Evolutionary conservation across 2,888 invertebrate species (phyloP).

Genomic region (Tridacna gigas): DNA sequence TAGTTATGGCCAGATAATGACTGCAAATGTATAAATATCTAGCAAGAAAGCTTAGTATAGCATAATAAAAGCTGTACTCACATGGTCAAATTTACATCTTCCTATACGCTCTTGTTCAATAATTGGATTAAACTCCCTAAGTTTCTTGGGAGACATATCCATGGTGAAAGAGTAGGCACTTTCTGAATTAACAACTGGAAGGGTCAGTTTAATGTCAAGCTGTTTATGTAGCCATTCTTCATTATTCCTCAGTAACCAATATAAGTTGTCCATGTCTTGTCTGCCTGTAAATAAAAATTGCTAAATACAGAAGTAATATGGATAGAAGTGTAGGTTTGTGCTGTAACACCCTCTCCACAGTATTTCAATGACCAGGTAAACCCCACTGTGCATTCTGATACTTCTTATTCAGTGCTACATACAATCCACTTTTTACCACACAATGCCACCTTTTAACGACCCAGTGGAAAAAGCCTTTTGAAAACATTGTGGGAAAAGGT

Average conservation of each 20-base stretch:
- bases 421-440: not conserved
- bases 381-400: too few species aligned
- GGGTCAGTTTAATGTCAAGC: slow-evolving; percentile 75
- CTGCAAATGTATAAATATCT: too few species aligned
- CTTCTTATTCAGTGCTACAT: too few species aligned
- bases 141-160: slow-evolving; percentile 21
- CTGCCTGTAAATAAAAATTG: slow-evolving; percentile 61
- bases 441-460: not conserved
- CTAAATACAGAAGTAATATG: too few species aligned
- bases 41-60: too few species aligned
- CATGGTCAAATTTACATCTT: slow-evolving; percentile 76
- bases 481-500: not conserved
- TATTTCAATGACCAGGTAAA: too few species aligned
- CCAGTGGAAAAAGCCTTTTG: not conserved
- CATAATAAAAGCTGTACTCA: slow-evolving; percentile 58
- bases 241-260: slow-evolving; percentile 79
- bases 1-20: too few species aligned
- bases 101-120: slow-evolving; percentile 77
- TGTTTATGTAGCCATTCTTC: slow-evolving; percentile 79
- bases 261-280: slow-evolving; percentile 67
- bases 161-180: slow-evolving; percentile 35
- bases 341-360: too few species aligned
- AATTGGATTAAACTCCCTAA: slow-evolving; percentile 72
- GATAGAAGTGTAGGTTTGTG: too few species aligned
- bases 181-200: slow-evolving; percentile 61